phyloP scores from a whole-genome alignment of 2,888 invertebrate genomes.

The Drosophila anomalata region DNA sequence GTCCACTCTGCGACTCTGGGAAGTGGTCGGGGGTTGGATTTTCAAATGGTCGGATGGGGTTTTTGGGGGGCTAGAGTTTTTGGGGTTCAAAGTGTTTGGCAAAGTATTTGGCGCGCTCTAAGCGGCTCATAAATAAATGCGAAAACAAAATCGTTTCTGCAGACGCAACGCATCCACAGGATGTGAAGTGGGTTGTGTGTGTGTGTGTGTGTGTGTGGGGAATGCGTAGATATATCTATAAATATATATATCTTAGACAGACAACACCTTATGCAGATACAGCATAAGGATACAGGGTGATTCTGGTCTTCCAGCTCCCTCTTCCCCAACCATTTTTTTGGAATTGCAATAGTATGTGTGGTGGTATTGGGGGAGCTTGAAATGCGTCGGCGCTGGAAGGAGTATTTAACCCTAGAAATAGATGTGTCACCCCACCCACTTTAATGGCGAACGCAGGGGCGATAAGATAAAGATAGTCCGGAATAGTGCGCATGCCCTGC shows the following conservation, averaged over 20 bases:
- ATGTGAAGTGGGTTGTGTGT: background rate
- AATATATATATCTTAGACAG: conserved; percentile 17
- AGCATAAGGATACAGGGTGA: conserved; percentile 54
- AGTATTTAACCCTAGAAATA: conserved; percentile 42
- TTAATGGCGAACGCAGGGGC: conserved; percentile 68
- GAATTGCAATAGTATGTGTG: conserved; percentile 7
- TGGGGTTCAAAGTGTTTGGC: conserved; percentile 71
- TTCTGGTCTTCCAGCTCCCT: conserved; percentile 11
- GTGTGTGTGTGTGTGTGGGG: conserved; percentile 4
- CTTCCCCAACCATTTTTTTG: background rate
- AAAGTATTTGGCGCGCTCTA: conserved; percentile 69
- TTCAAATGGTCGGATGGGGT: background rate
- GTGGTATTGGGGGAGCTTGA: conserved; percentile 3
- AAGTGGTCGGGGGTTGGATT: conserved; percentile 1
- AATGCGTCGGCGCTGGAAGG: conserved; percentile 67
- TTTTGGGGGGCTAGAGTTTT: conserved; percentile 12
- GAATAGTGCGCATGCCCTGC: conserved; percentile 57
- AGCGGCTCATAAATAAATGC: conserved; percentile 77
- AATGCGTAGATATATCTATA: background rate
- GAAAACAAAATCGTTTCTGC: conserved; percentile 68
- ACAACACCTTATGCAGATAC: conserved; percentile 42
- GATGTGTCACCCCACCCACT: conserved; percentile 31
- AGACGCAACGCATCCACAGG: conserved; percentile 42
- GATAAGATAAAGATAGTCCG: conserved; percentile 64
- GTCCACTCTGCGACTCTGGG: conserved; percentile 29